Base-by-base conservation (phyloP, 2,888 invertebrate species). In the Sphaerophoria rueppellii region DNA sequence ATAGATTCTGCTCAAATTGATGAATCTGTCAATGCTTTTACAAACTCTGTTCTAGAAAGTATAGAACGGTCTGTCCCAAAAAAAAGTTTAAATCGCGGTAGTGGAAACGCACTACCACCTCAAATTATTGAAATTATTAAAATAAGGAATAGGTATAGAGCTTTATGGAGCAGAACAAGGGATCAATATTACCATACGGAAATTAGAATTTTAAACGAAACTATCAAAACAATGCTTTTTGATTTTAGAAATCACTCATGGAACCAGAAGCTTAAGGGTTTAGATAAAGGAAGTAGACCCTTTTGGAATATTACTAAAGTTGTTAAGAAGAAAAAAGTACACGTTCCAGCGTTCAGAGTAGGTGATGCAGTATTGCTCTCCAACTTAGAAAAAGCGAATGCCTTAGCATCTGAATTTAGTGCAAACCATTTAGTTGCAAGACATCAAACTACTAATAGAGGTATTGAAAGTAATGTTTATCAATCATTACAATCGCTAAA, bases 151-250 rank as follows among this genome's bases (percentile, higher is more conserved):
- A 55, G 11, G 34, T 34, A 34, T 6, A 55, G 54, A 55, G 34
- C 54, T 6, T 16, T 16, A 34, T 55, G 54, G 54, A 34, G 4
- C 12, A 55, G 32, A 12, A 32, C 54, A 16, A 55, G 54, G 5
- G 50, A 50, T 16, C 16, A 50, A 60, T 72, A 52, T 52, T 37
- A 72, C 11, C 43, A 43, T 12, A 11, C 43, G 9, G 43, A 43
- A 43, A 43, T 43, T 5, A 37, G 24, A 58, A 60, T 35, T 12
- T 7, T 46, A 1, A 43, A 43, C 11, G 43, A 43, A 9, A 43
- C 9, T 4, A 48, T n/a, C 14, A 48, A 48, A 48, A n/a, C 48
- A n/a, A n/a, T 14, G 5, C 12, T n/a, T 48, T 4, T 4, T 2
- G 14, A 14, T 6, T 48, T 48, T 35, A 6, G 60, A 60, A 40